A percentile compares a stretch with the other conserved stretches of the same genome.
These are phyloP conservation scores for Pavo muticus DNA, from an alignment of 2,113 vertebrate species.

Conservation along the genomic window DNA sequence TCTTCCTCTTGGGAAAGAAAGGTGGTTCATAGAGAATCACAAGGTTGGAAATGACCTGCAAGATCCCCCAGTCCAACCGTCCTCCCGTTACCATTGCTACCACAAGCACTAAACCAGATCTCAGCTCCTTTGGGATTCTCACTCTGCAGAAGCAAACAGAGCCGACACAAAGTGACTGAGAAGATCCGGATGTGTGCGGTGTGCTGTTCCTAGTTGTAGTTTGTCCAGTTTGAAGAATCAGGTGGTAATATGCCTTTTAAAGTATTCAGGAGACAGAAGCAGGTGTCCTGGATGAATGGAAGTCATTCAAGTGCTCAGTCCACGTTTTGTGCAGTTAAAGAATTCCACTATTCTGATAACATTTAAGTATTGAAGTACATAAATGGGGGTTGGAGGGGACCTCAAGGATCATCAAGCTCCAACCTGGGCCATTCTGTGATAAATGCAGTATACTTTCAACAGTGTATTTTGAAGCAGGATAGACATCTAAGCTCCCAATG, in stretches of 20 bases:
- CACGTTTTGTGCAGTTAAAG: not conserved
- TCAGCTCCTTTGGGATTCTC: not conserved
- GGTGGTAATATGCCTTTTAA: not conserved
- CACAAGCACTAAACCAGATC: too few species aligned
- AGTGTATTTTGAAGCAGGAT: not conserved
- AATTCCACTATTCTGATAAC: not conserved
- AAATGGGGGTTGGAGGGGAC: not conserved
- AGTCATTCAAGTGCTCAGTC: not conserved
- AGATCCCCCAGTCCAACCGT: too few species aligned
- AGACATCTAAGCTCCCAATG: not conserved
- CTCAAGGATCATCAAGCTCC: too few species aligned
- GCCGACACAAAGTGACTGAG: not conserved
- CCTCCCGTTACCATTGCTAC: too few species aligned
- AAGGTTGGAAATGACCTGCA: too few species aligned
- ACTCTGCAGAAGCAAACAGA: not conserved
- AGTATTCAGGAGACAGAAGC: not conserved
- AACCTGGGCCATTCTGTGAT: too few species aligned
- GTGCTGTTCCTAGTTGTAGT: not conserved
- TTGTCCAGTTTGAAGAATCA: not conserved
- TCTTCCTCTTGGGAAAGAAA: not conserved
- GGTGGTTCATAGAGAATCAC: not conserved
- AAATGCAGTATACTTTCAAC: not conserved
- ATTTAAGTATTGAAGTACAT: not conserved
- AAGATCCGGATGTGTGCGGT: not conserved
- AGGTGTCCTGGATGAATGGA: not conserved